phyloP scores from a whole-genome alignment of 2,797 vertebrate genomes.

The Tokudaia tokunoshimensis region DNA sequence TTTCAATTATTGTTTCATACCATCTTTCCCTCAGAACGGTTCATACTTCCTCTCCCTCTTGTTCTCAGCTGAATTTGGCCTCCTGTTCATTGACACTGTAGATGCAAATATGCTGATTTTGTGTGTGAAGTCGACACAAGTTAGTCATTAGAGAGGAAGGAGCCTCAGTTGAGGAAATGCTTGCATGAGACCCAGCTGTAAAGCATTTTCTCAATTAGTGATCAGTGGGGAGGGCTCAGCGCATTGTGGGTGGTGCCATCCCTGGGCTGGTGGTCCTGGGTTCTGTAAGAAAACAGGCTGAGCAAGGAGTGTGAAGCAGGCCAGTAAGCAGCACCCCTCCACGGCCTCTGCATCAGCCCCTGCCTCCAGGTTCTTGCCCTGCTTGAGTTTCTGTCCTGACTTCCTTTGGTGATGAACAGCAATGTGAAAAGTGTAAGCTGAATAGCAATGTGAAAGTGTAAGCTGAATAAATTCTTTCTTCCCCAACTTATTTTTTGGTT shows the following conservation, averaged over 20 bases:
- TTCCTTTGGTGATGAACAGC: not conserved
- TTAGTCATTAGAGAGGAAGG: not conserved
- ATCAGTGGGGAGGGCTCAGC: not conserved
- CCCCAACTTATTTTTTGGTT: not conserved
- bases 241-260: not conserved
- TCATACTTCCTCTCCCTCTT: slow-evolving; percentile 15
- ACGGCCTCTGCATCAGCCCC: not conserved
- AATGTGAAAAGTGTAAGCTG: not conserved
- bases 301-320: not conserved
- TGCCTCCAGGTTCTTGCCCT: too few species aligned
- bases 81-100: slow-evolving; percentile 39
- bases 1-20: slow-evolving; percentile 41
- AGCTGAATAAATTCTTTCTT: not conserved
- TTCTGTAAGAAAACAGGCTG: not conserved
- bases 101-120: not conserved
- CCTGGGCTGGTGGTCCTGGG: not conserved
- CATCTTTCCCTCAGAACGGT: slow-evolving; percentile 55
- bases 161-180: not conserved
- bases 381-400: too few species aligned
- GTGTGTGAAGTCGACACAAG: not conserved
- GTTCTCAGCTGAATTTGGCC: slow-evolving; percentile 2
- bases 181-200: not conserved
- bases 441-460: not conserved
- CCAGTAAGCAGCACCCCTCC: too few species aligned
- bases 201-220: not conserved